Percentiles rank a stretch among this genome's conserved stretches.
phyloP scores from a whole-genome alignment of 2,797 vertebrate genomes.

The Pangasius macronema region DNA sequence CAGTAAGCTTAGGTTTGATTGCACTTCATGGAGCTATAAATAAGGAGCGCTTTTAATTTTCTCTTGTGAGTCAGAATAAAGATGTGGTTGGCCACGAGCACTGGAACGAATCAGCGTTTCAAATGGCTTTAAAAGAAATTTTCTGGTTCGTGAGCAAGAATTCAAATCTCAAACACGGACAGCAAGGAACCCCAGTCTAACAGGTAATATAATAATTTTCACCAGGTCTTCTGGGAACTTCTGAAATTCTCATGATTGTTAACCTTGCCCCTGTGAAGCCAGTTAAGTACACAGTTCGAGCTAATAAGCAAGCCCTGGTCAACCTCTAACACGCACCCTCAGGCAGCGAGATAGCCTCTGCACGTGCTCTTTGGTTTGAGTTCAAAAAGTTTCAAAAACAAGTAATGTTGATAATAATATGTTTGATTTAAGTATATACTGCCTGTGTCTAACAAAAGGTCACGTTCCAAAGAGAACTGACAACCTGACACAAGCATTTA shows the following conservation, averaged over 20 bases:
- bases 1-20: conserved; percentile 10
- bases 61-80: conserved; percentile 1
- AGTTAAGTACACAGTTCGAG: neutral
- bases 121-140: neutral
- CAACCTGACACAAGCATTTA: neutral
- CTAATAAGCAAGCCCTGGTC: neutral
- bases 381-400: neutral
- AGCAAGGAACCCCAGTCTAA: neutral
- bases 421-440: neutral
- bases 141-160: neutral
- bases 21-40: conserved; percentile 22
- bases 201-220: neutral
- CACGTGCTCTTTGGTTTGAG: neutral
- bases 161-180: neutral
- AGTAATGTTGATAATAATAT: neutral
- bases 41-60: neutral
- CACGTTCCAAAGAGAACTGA: neutral
- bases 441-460: neutral
- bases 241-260: neutral
- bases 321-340: neutral
- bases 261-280: neutral
- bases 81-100: neutral
- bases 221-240: neutral
- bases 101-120: neutral
- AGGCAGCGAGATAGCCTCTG: neutral